Evolutionary conservation across 2,113 vertebrate genomes (phyloP).

Genomic region (Corvus hawaiiensis): DNA sequence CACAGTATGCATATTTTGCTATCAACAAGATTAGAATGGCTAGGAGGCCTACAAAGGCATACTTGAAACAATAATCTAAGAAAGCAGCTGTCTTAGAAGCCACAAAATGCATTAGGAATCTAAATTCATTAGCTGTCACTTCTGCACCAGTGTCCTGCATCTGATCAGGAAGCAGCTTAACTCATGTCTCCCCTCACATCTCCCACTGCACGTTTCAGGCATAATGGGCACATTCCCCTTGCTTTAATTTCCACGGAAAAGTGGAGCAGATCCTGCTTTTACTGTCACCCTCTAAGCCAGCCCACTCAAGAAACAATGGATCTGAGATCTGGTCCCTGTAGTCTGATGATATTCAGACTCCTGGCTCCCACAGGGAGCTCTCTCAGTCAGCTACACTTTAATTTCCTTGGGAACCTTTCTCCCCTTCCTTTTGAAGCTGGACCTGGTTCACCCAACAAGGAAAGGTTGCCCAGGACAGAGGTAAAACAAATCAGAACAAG

Average conservation of each 20-base stretch:
- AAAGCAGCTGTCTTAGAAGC: conserved; percentile 8
- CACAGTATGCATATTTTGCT: neutral
- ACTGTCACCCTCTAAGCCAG: neutral
- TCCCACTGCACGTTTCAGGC: neutral
- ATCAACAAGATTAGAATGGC: neutral
- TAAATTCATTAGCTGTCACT: conserved; percentile 2
- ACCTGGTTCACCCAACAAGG: neutral
- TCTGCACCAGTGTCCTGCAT: neutral
- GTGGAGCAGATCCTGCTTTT: neutral
- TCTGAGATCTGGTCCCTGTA: neutral
- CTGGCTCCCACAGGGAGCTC: neutral
- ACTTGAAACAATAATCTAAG: neutral
- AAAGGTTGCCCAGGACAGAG: neutral
- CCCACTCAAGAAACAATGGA: neutral
- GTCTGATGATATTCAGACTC: neutral
- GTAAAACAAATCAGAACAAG: neutral
- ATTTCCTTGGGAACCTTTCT: neutral
- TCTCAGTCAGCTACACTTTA: neutral
- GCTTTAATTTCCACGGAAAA: neutral
- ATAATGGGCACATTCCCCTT: neutral
- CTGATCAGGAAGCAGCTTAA: neutral
- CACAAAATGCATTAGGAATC: conserved; percentile 27
- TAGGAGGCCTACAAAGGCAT: neutral
- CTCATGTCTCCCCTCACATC: neutral
- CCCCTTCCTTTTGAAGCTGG: neutral